Conservation (phyloP, 2,888 invertebrate genomes). For the Drosophila aldrichi region DNA sequence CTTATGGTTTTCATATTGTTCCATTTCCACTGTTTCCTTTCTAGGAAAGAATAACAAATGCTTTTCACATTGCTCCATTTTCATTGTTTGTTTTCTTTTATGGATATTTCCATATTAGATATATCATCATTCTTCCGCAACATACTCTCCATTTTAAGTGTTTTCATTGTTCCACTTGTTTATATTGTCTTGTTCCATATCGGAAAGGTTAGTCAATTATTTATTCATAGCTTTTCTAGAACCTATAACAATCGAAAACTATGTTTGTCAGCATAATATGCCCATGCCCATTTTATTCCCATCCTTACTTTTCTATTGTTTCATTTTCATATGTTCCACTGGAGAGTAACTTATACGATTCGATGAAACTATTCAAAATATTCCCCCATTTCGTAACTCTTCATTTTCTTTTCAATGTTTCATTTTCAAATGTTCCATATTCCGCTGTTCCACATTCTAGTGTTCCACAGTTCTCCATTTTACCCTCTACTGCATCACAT, state of each 20-base stretch:
- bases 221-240: not conserved
- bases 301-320: not conserved
- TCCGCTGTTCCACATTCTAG: not conserved
- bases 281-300: not conserved
- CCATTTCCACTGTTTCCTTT: constrained; percentile 4
- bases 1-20: constrained; percentile 3
- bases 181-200: not conserved
- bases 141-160: not conserved
- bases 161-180: not conserved
- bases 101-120: not conserved
- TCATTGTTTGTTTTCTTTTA: not conserved
- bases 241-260: too few relatives aligned
- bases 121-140: not conserved
- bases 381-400: too few relatives aligned
- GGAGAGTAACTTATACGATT: not conserved
- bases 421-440: not conserved
- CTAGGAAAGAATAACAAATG: not conserved
- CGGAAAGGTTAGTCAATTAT: not conserved
- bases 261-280: too few relatives aligned
- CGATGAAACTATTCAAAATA: not conserved
- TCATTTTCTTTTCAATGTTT: not conserved
- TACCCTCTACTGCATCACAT: too few relatives aligned
- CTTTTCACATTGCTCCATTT: not conserved
- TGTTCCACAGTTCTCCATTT: not conserved
- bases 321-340: not conserved